Percentiles rank a stretch among this genome's conserved stretches.
phyloP scores from a whole-genome alignment of 2,113 vertebrate genomes.

The Nibea albiflora region DNA sequence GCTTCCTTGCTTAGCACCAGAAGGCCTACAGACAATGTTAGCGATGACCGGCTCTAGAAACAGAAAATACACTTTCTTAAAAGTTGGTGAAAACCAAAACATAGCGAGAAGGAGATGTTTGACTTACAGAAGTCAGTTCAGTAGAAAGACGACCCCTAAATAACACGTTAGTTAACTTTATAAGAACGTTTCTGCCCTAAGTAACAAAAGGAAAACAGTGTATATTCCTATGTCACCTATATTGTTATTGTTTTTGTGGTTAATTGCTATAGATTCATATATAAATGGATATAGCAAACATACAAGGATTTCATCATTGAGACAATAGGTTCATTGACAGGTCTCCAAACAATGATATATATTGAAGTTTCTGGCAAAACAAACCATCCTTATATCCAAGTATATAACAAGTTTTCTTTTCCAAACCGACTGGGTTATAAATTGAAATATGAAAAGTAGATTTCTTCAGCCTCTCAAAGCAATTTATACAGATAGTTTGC shows the following conservation, averaged over 20 bases:
- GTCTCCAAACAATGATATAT: neutral
- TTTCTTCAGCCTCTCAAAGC: neutral
- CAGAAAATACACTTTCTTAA: neutral
- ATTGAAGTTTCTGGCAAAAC: neutral
- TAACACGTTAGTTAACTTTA: neutral
- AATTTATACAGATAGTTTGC: constrained; percentile 7
- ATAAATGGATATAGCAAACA: neutral
- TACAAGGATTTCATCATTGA: no score
- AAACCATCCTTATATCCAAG: neutral
- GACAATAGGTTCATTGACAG: no score
- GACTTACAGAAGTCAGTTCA: neutral
- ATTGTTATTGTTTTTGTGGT: neutral
- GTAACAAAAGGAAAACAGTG: neutral
- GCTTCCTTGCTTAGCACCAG: neutral
- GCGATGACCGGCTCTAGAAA: neutral
- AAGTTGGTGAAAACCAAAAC: neutral
- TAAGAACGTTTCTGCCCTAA: neutral
- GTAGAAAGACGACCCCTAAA: neutral
- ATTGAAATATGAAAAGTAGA: constrained; percentile 4
- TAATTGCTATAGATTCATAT: neutral
- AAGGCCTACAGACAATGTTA: neutral
- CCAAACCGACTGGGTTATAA: neutral
- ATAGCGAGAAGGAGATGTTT: neutral
- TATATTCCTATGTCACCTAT: neutral
- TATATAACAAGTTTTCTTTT: neutral